These are phyloP conservation scores for Zaprionus davidi DNA, from an alignment of 1,140 invertebrate species.

Conservation along the genomic window DNA sequence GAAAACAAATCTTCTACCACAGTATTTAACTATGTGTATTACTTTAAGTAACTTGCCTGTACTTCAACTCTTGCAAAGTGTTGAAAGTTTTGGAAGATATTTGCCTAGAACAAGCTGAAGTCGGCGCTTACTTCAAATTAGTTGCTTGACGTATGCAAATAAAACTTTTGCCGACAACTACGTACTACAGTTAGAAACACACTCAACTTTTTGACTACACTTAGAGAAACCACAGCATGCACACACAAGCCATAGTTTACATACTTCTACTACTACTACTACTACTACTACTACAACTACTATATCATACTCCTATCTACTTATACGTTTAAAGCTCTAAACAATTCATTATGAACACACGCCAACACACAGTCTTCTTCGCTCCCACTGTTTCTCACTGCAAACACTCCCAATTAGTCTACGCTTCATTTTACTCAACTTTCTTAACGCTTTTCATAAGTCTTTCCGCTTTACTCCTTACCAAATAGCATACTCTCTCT, in stretches of 20 bases:
- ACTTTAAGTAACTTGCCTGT: slow-evolving; percentile 36
- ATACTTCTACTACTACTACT: slow-evolving; percentile 7
- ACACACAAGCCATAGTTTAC: slow-evolving; percentile 28
- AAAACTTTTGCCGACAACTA: slow-evolving; percentile 59
- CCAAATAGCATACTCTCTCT: slow-evolving; percentile 24
- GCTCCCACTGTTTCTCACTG: slow-evolving; percentile 27
- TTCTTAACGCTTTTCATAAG: slow-evolving; percentile 42
- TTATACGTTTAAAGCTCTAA: slow-evolving; percentile 25
- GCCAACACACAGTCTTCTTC: slow-evolving; percentile 3
- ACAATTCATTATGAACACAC: slow-evolving; percentile 29
- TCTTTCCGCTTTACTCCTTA: slow-evolving; percentile 32
- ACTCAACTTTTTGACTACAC: slow-evolving; percentile 51
- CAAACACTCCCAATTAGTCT: slow-evolving; percentile 41
- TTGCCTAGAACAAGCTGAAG: slow-evolving; percentile 59
- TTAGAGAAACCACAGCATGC: slow-evolving; percentile 55
- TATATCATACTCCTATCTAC: slow-evolving; percentile 26
- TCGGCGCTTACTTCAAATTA: slow-evolving; percentile 74
- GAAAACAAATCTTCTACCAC: slow-evolving; percentile 2
- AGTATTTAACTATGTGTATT: slow-evolving; percentile 31
- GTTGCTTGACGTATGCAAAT: slow-evolving; percentile 75
- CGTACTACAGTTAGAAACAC: slow-evolving; percentile 12
- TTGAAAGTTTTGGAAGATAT: slow-evolving; percentile 57
- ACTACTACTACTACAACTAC: not conserved
- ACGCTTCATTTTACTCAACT: slow-evolving; percentile 35
- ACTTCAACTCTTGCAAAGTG: slow-evolving; percentile 43